Percentiles rank a stretch among this genome's conserved stretches.
Evolutionary conservation across 2,113 vertebrate genomes (phyloP).

Genomic region (Parus major): DNA sequence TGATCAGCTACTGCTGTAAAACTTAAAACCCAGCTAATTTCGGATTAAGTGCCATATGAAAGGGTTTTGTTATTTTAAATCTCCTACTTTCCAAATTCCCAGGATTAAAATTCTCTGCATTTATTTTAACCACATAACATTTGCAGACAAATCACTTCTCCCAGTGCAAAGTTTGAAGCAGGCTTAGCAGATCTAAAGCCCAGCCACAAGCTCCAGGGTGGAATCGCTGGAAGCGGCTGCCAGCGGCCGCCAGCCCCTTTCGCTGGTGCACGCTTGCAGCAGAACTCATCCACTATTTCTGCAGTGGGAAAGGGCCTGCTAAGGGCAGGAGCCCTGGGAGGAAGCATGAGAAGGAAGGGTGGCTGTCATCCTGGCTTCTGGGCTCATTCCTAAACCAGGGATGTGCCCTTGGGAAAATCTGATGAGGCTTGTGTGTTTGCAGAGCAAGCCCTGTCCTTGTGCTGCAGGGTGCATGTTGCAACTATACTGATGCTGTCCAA

Average conservation of each 20-base stretch:
- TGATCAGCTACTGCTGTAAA: slow-evolving; percentile 34
- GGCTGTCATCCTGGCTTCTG: neutral
- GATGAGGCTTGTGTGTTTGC: neutral
- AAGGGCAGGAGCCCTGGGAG: neutral
- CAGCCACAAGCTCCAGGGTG: slow-evolving; percentile 19
- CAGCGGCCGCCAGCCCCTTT: neutral
- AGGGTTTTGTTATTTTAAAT: slow-evolving; percentile 72
- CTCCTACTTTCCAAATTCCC: slow-evolving; percentile 67
- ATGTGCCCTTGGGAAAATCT: neutral
- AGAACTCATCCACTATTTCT: neutral
- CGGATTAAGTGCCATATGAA: slow-evolving; percentile 63
- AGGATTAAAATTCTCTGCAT: slow-evolving; percentile 69
- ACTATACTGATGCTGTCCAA: neutral
- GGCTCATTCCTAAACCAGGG: neutral
- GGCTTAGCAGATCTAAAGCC: slow-evolving; percentile 40
- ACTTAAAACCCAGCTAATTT: slow-evolving; percentile 60
- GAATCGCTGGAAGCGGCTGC: neutral
- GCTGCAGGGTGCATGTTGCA: neutral
- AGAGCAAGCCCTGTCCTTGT: neutral
- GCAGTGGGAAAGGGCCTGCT: neutral
- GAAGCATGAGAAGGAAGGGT: neutral
- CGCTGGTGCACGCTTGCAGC: accelerated
- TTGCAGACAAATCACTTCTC: slow-evolving; percentile 68
- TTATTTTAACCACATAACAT: slow-evolving; percentile 70
- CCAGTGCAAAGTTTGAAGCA: slow-evolving; percentile 47